Evolutionary conservation across 2,888 invertebrate species (phyloP).

Genomic region (Zaprionus lineosus): DNA sequence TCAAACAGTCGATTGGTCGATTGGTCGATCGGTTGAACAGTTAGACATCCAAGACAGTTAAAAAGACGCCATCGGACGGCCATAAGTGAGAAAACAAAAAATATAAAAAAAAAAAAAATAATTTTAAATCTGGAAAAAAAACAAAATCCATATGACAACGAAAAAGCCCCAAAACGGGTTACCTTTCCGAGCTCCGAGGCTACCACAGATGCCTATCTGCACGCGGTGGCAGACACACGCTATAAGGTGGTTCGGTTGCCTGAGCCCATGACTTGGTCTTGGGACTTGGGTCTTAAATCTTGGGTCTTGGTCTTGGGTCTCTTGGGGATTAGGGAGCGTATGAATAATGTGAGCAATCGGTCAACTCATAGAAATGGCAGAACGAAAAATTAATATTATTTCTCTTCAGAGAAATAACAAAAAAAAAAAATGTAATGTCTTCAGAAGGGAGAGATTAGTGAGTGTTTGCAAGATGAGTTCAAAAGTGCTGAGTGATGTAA

Average conservation of each 20-base stretch:
- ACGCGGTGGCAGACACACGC: constrained; percentile 38
- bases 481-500: too few species aligned
- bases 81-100: constrained; percentile 66
- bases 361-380: background rate
- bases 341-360: constrained; percentile 10
- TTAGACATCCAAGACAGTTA: constrained; percentile 37
- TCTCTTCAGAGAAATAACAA: background rate
- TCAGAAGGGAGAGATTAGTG: too few species aligned
- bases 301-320: background rate
- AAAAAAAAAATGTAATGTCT: too few species aligned
- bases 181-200: constrained; percentile 52
- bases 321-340: constrained; percentile 1
- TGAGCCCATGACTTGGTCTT: too few species aligned
- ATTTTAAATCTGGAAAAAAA: constrained; percentile 47
- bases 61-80: constrained; percentile 29
- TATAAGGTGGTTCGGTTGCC: constrained; percentile 13
- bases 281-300: constrained; percentile 4
- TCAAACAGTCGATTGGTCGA: constrained; percentile 13
- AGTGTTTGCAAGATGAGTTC: too few species aligned
- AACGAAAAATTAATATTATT: background rate
- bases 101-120: constrained; percentile 52
- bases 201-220: constrained; percentile 49
- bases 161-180: constrained; percentile 63
- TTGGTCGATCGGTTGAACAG: constrained; percentile 12
- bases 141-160: constrained; percentile 33